Evolutionary conservation across 2,888 invertebrate genomes (phyloP), one percentile per base, ranked within the genome.

Genomic region (Andrena hattorfiana): DNA sequence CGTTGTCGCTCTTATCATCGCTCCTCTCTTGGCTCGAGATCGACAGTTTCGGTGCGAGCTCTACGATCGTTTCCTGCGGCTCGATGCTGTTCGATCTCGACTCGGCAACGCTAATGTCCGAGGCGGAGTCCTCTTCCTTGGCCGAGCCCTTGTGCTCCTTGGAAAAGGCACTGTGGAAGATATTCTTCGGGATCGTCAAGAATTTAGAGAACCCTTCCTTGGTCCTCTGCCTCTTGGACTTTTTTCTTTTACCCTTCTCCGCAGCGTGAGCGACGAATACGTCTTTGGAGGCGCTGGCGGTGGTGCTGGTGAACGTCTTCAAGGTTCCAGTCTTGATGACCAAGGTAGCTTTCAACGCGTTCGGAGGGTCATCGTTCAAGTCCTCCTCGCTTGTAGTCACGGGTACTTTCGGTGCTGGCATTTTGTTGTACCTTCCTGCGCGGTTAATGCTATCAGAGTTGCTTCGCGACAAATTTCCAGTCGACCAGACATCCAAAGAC

Each of bases 391-490:
- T 86, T 7, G 62, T 76, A 16, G 84, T 77, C 23, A 84, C 62
- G 0, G 95, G 95, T 10, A 93, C 94, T 81, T 91, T 93, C 0
- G 95, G 95, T 1, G 95, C 95, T 28, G 93, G 93, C 84, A 93
- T 95, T 90, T 95, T 95, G 77, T 95, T 91, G 85, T 95, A 95
- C 87, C 93, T 95, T 8, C 95, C 95, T 0, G 95, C 94, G 51
- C 95, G 92, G 64, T 77, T 85, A 7, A 89, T 87, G 30, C 82
- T 81, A 20, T 92, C 93, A 3, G 91, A 91, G 77, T 87, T 90
- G 20, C 87, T 91, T 35, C 88, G 87, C 6, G 91, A 91, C 13
- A 89, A 49, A 28, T 69, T 75, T 2, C 77, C 30, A 0, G 64
- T 73, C n/a, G 82, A 5, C 69, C 54, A 77, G 13, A 26, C 51